A percentile compares a stretch with the other conserved stretches of the same genome.
phyloP scores from a whole-genome alignment of 1,140 invertebrate genomes.

The Neodiprion fabricii region DNA sequence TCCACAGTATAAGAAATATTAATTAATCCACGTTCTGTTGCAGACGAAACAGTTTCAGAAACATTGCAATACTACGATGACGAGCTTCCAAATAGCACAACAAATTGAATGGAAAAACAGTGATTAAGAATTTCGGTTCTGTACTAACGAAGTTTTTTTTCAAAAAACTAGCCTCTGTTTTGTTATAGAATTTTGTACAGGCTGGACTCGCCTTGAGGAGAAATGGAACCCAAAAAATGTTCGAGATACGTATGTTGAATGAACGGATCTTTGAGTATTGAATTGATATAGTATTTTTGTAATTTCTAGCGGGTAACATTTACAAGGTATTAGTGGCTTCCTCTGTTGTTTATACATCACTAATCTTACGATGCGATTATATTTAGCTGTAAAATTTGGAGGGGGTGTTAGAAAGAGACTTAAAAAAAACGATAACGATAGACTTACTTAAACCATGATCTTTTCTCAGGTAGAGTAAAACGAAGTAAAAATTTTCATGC shows the following conservation, averaged over 20 bases:
- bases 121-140: no score
- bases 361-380: neutral
- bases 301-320: neutral
- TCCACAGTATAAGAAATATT: no score
- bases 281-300: neutral
- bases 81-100: neutral
- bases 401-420: neutral
- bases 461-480: slow-evolving; percentile 1
- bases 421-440: neutral
- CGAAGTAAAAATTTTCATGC: neutral
- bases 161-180: neutral
- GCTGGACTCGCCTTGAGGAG: neutral
- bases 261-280: neutral
- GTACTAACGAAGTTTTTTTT: neutral
- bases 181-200: neutral
- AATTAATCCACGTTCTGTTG: neutral
- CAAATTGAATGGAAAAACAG: neutral
- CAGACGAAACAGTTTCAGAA: neutral
- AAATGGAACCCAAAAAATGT: neutral
- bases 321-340: no score
- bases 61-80: neutral
- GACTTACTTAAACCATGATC: neutral
- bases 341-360: no score
- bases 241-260: neutral
- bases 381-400: neutral